Percentiles rank a stretch among this genome's conserved stretches.
These are phyloP conservation scores for Smutsia temminckii DNA, from an alignment of 2,797 vertebrate species.

Conservation along the genomic window DNA sequence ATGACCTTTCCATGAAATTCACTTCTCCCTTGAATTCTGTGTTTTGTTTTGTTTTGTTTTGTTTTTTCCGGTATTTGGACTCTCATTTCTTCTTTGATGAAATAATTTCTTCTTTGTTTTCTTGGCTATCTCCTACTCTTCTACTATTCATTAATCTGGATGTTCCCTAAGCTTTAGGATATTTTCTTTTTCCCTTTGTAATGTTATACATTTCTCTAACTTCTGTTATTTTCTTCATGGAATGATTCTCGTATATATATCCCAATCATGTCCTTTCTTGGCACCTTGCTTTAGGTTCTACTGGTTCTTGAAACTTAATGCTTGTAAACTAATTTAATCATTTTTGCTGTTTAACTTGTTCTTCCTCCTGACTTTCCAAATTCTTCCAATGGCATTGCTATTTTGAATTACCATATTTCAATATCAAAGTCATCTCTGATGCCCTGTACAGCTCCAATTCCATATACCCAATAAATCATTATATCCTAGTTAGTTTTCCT, in stretches of 20 bases:
- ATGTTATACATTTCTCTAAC: constrained; percentile 25
- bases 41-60: no score
- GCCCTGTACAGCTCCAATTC: background rate
- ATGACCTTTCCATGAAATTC: background rate
- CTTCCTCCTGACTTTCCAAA: background rate
- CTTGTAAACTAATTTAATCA: background rate
- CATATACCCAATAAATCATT: background rate
- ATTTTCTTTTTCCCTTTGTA: background rate
- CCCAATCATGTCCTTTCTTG: constrained; percentile 13
- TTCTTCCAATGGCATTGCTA: background rate
- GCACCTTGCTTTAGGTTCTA: constrained; percentile 3
- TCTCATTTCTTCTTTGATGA: background rate
- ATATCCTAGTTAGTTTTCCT: constrained; percentile 35
- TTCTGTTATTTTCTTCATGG: constrained; percentile 41
- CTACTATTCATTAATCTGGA: background rate
- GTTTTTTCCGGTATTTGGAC: background rate
- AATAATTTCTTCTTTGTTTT: background rate
- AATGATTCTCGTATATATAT: constrained; percentile 15
- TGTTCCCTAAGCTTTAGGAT: background rate
- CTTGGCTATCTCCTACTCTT: background rate
- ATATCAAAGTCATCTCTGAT: background rate
- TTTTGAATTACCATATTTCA: background rate
- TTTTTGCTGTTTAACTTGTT: constrained; percentile 48
- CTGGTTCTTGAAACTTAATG: constrained; percentile 54
- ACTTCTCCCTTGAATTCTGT: background rate